Base-by-base conservation (phyloP, 2,113 vertebrate species). In the Ophthalmotilapia sp. region DNA sequence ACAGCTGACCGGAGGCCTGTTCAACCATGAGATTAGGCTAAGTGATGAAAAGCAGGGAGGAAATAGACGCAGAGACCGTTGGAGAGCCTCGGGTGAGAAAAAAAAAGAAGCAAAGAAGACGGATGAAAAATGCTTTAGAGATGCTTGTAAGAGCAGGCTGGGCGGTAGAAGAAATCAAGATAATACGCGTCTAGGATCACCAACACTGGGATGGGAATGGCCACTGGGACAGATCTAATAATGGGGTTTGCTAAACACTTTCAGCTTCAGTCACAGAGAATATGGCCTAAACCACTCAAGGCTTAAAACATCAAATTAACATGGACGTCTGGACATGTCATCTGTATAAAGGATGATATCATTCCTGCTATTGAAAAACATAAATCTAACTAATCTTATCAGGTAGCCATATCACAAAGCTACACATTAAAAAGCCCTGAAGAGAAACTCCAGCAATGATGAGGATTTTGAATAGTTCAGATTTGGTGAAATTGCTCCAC, bases 21-120 rank as follows among this genome's bases (percentile, higher is more conserved):
- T 92, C 87, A 90, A 84, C 85, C 89, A 79, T 91, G 84, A 94
- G 90, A 92, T 91, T 85, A 91, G 88, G 75, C 86, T 92, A 88
- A 91, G 81, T 88, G 89, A 89, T 89, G 85, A 79, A 90, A 91
- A 90, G 88, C 84, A 88, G 70, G 54, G 58, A 90, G 85, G 87
- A 90, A 84, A 84, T 84, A 89, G 88, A 91, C 54, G 56, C 73
- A 79, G 80, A 86, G 53, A 86, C 73, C 73, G 60, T 81, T 49
- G 55, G 80, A 82, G 85, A 81, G 86, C 89, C 81, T 49, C 14
- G 12, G 88, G 89, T 81, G 14, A 62, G 42, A 9, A 56, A 68
- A 75, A 83, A 83, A 70, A 85, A 79, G 6, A 86, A 79, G 6
- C 56, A 73, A 65, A 53, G 70, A 85, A 2, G 12, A 87, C 58